Base-by-base conservation (phyloP, 2,113 vertebrate genomes). In the Morone saxatilis region DNA sequence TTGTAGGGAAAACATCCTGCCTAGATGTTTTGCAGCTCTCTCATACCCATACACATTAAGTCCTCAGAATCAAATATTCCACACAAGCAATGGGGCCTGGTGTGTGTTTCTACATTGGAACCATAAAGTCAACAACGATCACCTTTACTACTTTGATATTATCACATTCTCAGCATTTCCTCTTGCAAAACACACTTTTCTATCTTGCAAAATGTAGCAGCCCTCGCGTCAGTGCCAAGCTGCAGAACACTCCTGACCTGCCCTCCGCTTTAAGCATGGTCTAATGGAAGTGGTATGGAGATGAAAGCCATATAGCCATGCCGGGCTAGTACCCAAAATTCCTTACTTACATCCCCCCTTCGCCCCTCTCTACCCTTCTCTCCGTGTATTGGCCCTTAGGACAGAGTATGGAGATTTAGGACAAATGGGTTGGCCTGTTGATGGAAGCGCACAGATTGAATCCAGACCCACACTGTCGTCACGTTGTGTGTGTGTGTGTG, bases 391-490 rank as follows among this genome's bases (percentile, higher is more conserved):
- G 83, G 79, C 85, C 86, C 86, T 84, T 71, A 67, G 81, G 85
- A 86, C 65, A 56, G 51, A 80, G 72, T 73, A 47, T 65, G 71
- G 83, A 86, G 83, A 91, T 87, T 90, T 81, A 90, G 79, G 76
- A 86, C 86, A 78, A 90, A 88, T 80, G 89, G 78, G 84, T 56
- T 40, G 84, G 81, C 81, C 81, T 86, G 88, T 83, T 87, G 89
- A 90, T 87, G 80, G 86, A 94, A 79, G 86, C 71, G 25, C 80
- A 73, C 56, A 88, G 92, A 94, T 93, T 91, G 89, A 94, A 91
- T 89, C 89, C 91, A 93, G 92, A 90, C 88, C 78, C 48, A 40
- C 2, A 25, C 83, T 59, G 88, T 89, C 73, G 57, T 90, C 89
- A 90, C 76, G 7, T 77, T 82, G 40, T 71, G 65, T 62, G 54